Evolutionary conservation across 2,113 vertebrate genomes (phyloP).

Genomic region (Hemibagrus wyckioides): DNA sequence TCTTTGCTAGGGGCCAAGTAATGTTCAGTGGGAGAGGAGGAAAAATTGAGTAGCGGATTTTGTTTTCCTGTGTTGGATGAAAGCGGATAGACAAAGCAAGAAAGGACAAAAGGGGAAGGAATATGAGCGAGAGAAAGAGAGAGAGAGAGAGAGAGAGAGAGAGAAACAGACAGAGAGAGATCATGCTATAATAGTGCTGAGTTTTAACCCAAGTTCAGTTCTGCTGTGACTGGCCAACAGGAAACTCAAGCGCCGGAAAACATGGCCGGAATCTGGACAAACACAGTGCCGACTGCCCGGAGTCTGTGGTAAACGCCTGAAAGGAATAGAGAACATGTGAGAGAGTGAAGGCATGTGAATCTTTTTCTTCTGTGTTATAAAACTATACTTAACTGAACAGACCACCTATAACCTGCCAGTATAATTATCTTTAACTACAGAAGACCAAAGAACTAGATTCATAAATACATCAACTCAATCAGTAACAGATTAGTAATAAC

Average conservation of each 20-base stretch:
- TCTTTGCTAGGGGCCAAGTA: conserved; percentile 3
- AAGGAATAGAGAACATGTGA: conserved; percentile 43
- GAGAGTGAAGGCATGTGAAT: conserved; percentile 45
- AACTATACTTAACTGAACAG: not conserved
- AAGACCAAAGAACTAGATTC: not conserved
- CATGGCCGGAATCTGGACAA: conserved; percentile 64
- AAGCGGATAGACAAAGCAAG: not conserved
- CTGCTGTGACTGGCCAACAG: conserved; percentile 58
- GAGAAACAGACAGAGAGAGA: conserved; percentile 43
- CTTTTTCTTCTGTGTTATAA: conserved; percentile 24
- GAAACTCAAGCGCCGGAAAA: conserved; percentile 66
- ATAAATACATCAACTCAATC: not conserved
- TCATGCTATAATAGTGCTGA: conserved; percentile 45
- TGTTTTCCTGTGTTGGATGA: conserved; percentile 11
- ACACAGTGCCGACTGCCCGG: conserved; percentile 70
- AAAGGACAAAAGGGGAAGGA: not conserved
- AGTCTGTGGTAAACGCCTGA: conserved; percentile 75
- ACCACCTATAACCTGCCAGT: not conserved
- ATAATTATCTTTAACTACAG: not conserved
- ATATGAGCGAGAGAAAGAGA: not conserved
- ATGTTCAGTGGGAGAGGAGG: not conserved
- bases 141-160: conserved; percentile 45
- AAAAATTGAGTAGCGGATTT: not conserved
- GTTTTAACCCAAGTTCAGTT: conserved; percentile 21
- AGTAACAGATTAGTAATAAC: not conserved